Base-by-base conservation (phyloP, 2,888 invertebrate genomes). In the Limulus polyphemus region DNA sequence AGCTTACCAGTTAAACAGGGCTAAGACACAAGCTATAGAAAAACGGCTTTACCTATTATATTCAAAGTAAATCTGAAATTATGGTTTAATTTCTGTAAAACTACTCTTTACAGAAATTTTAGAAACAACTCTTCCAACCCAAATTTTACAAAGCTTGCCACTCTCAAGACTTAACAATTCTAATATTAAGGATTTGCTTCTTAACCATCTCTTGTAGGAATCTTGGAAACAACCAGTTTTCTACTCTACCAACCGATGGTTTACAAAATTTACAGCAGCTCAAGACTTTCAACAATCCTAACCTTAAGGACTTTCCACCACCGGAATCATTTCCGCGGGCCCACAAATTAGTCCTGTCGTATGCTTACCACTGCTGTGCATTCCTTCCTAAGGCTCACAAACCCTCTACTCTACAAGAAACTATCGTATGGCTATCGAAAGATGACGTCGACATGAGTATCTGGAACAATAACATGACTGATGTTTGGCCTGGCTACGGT, bases 351-450 rank as follows among this genome's bases (percentile, higher is more conserved):
- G 85, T 89, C 52, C 79, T 95, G 51, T 89, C 93, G 1, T 95
- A 94, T 77, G 94, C 95, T 69, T 97, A 95, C 79, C 95, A 97
- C 76, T 97, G 95, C 79, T 95, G 95, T 78, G 87, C 90, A 67
- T 93, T 90, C 78, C 76, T 89, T 73, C 84, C 87, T 7, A 58
- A 65, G 11, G 59, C 63, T 9, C 13, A 32, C 11, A 62, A 63
- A 50, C 62, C 66, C 1, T 57, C 65, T 10, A 51, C 65, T 17
- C 51, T 69, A 9, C 61, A 69, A 46, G 70, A 70, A 32, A 66
- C 67, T 16, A 68, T 70, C 47, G 61, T 69, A 9, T 70, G 70
- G 70, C 49, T 69, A 5, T 57, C 64, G 12, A 66, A 65, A 47
- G 64, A 67, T 14, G 69, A 68, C 13, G 64, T 65, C 3, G 65